Evolutionary conservation across 2,888 invertebrate genomes (phyloP), one percentile per base, ranked within the genome.

Genomic region (Protonemura montana): DNA sequence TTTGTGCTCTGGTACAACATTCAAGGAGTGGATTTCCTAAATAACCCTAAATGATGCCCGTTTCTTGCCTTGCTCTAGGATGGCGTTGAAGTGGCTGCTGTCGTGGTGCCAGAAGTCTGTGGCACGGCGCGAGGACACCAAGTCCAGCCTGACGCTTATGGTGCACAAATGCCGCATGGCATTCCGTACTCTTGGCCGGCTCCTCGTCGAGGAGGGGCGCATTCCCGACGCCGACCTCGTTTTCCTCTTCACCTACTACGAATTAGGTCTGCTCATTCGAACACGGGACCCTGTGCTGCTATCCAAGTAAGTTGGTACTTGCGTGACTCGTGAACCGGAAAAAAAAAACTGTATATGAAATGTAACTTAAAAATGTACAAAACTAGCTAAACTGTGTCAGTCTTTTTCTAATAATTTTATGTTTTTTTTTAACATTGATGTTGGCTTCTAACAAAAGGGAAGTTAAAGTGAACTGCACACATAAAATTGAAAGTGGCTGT

Each of bases 191-290:
- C 91, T 96, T 28, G 95, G 93, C 0, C 89, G 91, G 3, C 89
- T 93, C 86, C 92, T 97, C 92, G 93, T 93, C 0, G 89, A 90
- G 21, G 93, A 94, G 88, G 95, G 95, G 89, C 91, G 93, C 42
- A 89, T 97, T 82, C 96, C 96, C 0, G 92, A 94, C 84, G 90
- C 91, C 28, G 93, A 94, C 29, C 91, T 96, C 0, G 91, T 96
- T 42, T 96, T 93, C 90, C 95, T 94, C 91, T 92, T 97, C 89
- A 94, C 95, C 0, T 92, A 94, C 77, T 89, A 92, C 21, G 97
- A 97, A 91, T 92, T 97, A 21, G 92, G 92, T 0, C 90, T 91
- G 30, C 91, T 96, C 16, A 90, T 96, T 0, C 88, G 89, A 0
- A 91, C 88, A 1, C 89, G 89, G 13, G 89, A 89, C 86, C 88